Base-by-base conservation (phyloP, 2,113 vertebrate species). In the Nipponia nippon region DNA sequence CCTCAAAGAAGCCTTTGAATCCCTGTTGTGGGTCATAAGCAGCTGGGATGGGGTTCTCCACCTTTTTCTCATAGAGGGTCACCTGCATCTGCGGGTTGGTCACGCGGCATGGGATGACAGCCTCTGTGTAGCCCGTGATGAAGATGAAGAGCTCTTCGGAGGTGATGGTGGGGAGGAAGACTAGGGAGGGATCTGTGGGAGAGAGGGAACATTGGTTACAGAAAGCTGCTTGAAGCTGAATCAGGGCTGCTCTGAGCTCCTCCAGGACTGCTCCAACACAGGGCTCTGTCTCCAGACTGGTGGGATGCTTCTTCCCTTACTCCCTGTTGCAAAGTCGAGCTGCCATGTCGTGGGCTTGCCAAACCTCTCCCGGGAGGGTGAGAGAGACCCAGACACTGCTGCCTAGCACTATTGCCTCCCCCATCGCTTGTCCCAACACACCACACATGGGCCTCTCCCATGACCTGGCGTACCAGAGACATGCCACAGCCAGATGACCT, bases 91-190 rank as follows among this genome's bases (percentile, higher is more conserved):
- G 95, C 0, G 99, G 99, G 91, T 99, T 97, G 18, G 99, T 99
- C 94, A 99, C 99, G 12, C 99, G 97, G 49, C 99, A 99, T 3
- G 99, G 99, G 82, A 99, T 98, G 75, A 97, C 98, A n/a, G 95
- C 97, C 87, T 99, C 98, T 8, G 97, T 97, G 21, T 98, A 97
- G 84, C 98, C 98, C 56, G 98, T 99, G 42, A 98, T 98, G 76
- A 99, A 99, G 97, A 99, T 98, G 85, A 98, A 98, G 6, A 93
- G 10, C 18, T 98, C 97, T 44, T 99, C 97, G 0, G 97, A 97
- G 10, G 71, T 91, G 63, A 92, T 75, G 4, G 91, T 79, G 2
- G 98, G 98, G 29, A 99, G 96, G 95, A 99, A 99, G 98, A 98
- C 99, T 76, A 99, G 87, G 1, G 98, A 90, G 23, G 98, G 97